These are phyloP conservation scores for Pachypanchax playfairii DNA, from an alignment of 2,113 vertebrate species.

Conservation along the genomic window DNA sequence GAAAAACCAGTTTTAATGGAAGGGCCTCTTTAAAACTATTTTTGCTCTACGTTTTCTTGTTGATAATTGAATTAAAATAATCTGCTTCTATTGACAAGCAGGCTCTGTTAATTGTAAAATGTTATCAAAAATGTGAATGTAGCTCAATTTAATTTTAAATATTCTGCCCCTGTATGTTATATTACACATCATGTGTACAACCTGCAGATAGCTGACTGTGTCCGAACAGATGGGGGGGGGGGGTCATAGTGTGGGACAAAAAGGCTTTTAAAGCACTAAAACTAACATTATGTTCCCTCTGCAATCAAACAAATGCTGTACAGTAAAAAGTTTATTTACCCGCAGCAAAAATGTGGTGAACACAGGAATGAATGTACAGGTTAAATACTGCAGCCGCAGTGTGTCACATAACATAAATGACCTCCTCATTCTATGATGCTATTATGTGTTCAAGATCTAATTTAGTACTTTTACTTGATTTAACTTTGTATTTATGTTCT, in stretches of 20 bases:
- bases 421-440: not conserved
- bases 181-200: not conserved
- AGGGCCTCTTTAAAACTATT: no score
- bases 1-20: no score
- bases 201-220: not conserved
- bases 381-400: not conserved
- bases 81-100: no score
- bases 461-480: not conserved
- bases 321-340: not conserved
- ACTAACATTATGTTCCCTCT: not conserved
- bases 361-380: not conserved
- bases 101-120: no score
- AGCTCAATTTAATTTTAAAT: no score
- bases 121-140: no score
- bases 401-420: not conserved
- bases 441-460: not conserved
- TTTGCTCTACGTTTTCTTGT: no score
- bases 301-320: not conserved
- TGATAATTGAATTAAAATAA: no score
- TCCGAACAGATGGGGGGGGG: not conserved
- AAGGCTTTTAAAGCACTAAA: not conserved
- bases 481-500: not conserved
- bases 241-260: not conserved
- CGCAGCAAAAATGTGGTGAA: not conserved
- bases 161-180: conserved; percentile 16